Evolutionary conservation across 2,888 invertebrate species (phyloP), one percentile per base, ranked within the genome.

Genomic region (Drosophila hawaiiensis): DNA sequence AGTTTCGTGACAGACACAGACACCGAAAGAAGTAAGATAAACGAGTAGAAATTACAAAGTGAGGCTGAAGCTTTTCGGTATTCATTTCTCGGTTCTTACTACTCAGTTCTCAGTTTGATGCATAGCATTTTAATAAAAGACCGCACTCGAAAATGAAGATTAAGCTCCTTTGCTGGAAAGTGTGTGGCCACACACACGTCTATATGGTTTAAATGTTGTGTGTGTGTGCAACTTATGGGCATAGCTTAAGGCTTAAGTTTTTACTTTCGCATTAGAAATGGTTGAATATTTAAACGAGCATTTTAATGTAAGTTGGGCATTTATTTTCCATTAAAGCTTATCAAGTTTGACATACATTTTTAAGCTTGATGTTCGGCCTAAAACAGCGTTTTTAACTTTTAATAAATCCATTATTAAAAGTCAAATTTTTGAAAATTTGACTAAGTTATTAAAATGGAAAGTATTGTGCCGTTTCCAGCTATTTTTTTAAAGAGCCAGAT

Each of bases 81-180:
- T 37, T 37, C 37, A 19, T 16, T 65, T 66, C 68, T 81, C 68
- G 69, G 77, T 77, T 58, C 35, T 14, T 35, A 35, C 14, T 64
- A n/a, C 62, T 83, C 71, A 78, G 80, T 70, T 61, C 53, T 75
- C 78, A 66, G 72, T 77, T 84, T 86, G 84, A 86, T 88, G 88
- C 79, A 86, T 85, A 69, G 78, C 81, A 68, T 82, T 84, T 85
- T 85, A 87, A 86, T 85, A 73, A 84, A 76, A 86, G 52, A 59
- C 72, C 73, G 65, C 69, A 69, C 65, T 73, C 70, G 37, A 83
- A 73, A 84, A 85, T 83, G 82, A 84, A 84, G 87, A 85, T 84
- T 76, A 83, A 78, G 83, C 75, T 84, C 60, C 77, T 33, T 60
- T 39, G 54, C 39, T 28, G 35, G 25, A 33, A 29, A 29, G 16